A percentile compares a stretch with the other conserved stretches of the same genome.
Conservation (phyloP, 2,797 vertebrate genomes). For the Nyctibius grandis region DNA sequence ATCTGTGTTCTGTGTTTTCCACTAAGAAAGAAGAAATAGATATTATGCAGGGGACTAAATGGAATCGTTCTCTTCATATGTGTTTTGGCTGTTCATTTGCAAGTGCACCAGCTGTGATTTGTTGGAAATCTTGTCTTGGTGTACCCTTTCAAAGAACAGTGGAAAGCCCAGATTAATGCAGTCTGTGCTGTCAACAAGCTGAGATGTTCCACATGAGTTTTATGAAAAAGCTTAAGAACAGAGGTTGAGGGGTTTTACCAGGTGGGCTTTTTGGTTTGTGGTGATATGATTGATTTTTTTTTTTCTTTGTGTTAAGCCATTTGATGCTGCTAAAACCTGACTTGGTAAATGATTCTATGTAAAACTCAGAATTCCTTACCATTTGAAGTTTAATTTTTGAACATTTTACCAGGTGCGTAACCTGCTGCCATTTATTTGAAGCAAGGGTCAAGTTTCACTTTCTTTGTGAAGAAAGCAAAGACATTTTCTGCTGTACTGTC, state of each 20-base stretch:
- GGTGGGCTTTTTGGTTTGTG: not conserved
- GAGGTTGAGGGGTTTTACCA: not conserved
- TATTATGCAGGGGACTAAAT: not conserved
- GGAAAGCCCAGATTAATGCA: not conserved
- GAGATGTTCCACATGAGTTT: not conserved
- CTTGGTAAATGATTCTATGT: not conserved
- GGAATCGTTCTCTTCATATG: not conserved
- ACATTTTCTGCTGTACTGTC: not conserved
- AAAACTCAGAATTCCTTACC: not conserved
- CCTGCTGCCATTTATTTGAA: not conserved
- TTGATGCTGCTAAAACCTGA: not conserved
- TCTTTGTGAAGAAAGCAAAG: not conserved
- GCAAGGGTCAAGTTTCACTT: not conserved
- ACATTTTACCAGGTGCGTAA: not conserved
- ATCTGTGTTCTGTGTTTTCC: not conserved
- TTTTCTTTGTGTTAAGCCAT: not conserved
- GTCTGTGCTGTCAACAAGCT: not conserved
- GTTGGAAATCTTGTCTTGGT: not conserved
- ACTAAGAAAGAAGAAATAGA: not conserved
- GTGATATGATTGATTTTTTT: not conserved
- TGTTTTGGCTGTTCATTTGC: not conserved
- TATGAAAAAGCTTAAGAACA: not conserved
- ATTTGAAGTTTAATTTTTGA: not conserved
- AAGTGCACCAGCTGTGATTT: not conserved
- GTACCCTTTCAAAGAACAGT: not conserved